phyloP scores from a whole-genome alignment of 2,797 vertebrate genomes.

The Novumbra hubbsi region DNA sequence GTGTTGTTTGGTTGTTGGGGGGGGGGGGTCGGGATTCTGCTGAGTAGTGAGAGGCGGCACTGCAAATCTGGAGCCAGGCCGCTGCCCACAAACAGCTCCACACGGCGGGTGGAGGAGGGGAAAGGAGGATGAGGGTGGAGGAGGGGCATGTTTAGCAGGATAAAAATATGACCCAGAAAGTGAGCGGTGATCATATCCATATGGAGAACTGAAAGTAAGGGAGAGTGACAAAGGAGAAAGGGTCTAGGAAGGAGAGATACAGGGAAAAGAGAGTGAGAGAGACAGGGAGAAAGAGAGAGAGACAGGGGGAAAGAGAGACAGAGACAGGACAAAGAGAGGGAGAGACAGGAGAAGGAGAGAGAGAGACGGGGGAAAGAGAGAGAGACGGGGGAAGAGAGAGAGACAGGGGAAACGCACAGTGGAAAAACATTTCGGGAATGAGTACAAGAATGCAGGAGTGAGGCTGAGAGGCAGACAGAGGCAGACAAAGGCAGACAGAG shows the following conservation, averaged over 20 bases:
- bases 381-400: conserved; percentile 24
- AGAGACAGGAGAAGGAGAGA: neutral
- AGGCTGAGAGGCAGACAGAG: conserved; percentile 11
- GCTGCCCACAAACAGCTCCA: conserved; percentile 53
- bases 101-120: conserved; percentile 46
- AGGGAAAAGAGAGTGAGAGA: no score
- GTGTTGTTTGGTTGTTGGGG: conserved; percentile 47
- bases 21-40: conserved; percentile 63
- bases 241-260: conserved; percentile 18
- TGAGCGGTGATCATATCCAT: conserved; percentile 78
- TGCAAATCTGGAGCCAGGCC: conserved; percentile 62
- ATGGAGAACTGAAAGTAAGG: conserved; percentile 54
- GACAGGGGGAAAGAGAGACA: conserved; percentile 27
- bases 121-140: conserved; percentile 42
- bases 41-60: conserved; percentile 49
- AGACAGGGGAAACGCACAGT: conserved; percentile 29
- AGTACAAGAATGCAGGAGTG: conserved; percentile 13
- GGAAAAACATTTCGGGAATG: conserved; percentile 17
- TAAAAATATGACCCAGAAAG: conserved; percentile 65
- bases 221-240: conserved; percentile 21
- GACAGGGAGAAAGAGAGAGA: conserved; percentile 28
- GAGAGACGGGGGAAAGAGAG: conserved; percentile 31
- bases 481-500: conserved; percentile 1
- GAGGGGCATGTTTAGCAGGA: conserved; percentile 51
- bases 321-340: no score